Percentiles rank a stretch among this genome's conserved stretches.
Evolutionary conservation across 1,140 invertebrate genomes (phyloP).

Genomic region (Idris sp.): DNA sequence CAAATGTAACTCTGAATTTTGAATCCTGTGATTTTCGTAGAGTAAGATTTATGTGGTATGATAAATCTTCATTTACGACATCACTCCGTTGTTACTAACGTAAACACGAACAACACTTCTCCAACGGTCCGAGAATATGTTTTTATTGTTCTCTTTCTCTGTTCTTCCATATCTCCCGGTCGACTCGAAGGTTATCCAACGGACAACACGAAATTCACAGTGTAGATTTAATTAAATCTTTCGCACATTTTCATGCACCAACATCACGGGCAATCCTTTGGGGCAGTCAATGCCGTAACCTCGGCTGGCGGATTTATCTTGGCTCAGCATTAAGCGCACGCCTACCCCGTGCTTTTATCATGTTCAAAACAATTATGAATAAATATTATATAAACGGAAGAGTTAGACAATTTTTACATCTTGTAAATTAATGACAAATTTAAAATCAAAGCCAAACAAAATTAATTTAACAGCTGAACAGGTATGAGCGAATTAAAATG

Average conservation of each 20-base stretch:
- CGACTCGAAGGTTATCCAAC: conserved; percentile 44
- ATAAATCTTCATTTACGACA: conserved; percentile 56
- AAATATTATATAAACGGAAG: too few relatives aligned
- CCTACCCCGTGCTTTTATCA: conserved; percentile 32
- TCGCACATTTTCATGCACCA: conserved; percentile 75
- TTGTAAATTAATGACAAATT: too few relatives aligned
- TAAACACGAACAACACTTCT: conserved; percentile 39
- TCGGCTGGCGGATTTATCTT: conserved; percentile 72
- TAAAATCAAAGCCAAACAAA: background rate
- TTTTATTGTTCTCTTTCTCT: conserved; percentile 59
- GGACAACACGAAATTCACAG: conserved; percentile 59
- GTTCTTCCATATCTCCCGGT: conserved; percentile 42
- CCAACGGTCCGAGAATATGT: conserved; percentile 53
- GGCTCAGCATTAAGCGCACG: conserved; percentile 22
- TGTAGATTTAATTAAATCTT: conserved; percentile 77
- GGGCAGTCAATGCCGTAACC: conserved; percentile 65
- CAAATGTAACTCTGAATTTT: conserved; percentile 27
- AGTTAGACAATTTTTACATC: too few relatives aligned
- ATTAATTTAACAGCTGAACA: too few relatives aligned
- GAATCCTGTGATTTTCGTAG: conserved; percentile 22
- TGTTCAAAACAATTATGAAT: too few relatives aligned
- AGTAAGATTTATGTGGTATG: conserved; percentile 21
- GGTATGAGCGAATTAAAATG: background rate
- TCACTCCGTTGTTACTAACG: conserved; percentile 29
- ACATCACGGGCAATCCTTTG: conserved; percentile 68